Conservation (phyloP, 2,113 vertebrate genomes). For the Mirza zaza region DNA sequence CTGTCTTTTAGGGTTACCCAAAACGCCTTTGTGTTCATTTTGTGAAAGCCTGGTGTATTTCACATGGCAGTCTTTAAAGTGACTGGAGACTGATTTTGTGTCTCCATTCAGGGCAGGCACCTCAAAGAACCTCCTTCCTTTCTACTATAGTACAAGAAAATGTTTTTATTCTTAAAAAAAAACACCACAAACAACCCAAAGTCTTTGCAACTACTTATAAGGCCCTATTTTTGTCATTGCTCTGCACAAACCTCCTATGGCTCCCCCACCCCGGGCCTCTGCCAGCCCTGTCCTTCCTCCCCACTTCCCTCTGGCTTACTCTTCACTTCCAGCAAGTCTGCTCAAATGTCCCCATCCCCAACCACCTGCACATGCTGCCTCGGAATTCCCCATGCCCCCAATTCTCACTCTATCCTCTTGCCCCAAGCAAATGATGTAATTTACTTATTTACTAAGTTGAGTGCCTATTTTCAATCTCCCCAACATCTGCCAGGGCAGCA, state of each 20-base stretch:
- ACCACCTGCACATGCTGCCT: neutral
- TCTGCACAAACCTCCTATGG: neutral
- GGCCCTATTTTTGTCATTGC: rapidly evolving
- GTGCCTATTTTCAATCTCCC: neutral
- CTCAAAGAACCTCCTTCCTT: neutral
- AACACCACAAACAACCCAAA: neutral
- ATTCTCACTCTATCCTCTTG: neutral
- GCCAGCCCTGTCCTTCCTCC: neutral
- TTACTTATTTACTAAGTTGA: neutral
- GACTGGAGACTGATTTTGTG: neutral
- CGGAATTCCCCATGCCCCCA: neutral
- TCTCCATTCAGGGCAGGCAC: neutral
- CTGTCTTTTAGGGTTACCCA: neutral
- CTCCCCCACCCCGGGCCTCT: neutral
- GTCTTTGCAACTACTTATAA: neutral
- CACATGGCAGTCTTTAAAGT: too few species aligned
- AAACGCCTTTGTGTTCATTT: neutral
- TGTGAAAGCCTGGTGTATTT: rapidly evolving
- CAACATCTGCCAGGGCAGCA: rapidly evolving
- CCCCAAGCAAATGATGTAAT: neutral
- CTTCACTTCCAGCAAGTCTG: neutral
- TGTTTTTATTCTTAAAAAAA: neutral
- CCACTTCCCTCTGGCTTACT: neutral
- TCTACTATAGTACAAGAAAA: neutral
- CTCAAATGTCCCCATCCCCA: neutral